phyloP scores from a whole-genome alignment of 2,797 vertebrate species.

The Gymnothorax javanicus region DNA sequence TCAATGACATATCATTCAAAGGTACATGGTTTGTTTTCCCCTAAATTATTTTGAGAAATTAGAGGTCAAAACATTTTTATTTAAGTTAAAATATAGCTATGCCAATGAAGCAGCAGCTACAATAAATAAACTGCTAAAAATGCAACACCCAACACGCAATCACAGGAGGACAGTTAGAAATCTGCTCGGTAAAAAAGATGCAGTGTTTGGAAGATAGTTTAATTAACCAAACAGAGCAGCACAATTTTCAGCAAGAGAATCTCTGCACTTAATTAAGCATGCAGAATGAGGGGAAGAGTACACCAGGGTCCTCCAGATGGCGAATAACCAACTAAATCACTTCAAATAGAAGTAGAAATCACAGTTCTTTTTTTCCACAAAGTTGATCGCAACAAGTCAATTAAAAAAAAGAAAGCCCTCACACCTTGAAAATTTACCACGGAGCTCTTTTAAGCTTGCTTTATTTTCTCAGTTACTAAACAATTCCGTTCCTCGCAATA shows the following conservation, averaged over 20 bases:
- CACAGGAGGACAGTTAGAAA: conserved; percentile 1
- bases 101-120: neutral
- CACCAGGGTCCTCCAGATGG: conserved; percentile 76
- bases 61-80: neutral
- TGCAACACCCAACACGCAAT: neutral
- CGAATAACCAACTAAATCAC: conserved; percentile 63
- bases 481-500: neutral
- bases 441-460: conserved; percentile 4
- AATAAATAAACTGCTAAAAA: neutral
- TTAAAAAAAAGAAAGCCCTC: conserved; percentile 33
- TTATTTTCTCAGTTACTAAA: neutral
- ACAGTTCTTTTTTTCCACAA: conserved; percentile 57
- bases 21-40: neutral
- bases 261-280: conserved; percentile 44
- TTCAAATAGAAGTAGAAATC: conserved; percentile 61
- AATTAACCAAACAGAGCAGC: conserved; percentile 44
- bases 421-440: conserved; percentile 19
- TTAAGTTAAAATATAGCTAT: neutral
- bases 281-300: conserved; percentile 61
- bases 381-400: conserved; percentile 60
- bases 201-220: conserved; percentile 38
- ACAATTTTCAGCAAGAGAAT: conserved; percentile 28
- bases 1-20: neutral
- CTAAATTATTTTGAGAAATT: neutral
- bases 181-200: conserved; percentile 30